Evolutionary conservation across 2,113 vertebrate genomes (phyloP), one percentile per base, ranked within the genome.

Genomic region (Falco punctatus): DNA sequence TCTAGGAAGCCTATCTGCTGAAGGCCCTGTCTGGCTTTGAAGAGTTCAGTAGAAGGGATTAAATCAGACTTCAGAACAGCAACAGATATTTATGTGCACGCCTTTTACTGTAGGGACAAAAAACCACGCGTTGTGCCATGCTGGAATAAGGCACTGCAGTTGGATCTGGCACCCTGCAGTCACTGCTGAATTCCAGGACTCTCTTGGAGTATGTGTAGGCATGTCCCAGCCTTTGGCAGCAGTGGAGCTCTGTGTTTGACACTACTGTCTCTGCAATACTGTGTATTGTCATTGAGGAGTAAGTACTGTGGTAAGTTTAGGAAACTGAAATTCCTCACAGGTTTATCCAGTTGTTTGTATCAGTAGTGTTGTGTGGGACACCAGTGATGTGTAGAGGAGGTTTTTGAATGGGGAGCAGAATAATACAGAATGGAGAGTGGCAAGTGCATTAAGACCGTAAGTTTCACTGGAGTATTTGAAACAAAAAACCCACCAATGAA

Each of bases 161-260:
- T 83, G 49, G 33, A 52, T 66, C 70, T 74, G 58, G 13, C 7
- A 28, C 30, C 32, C 22, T 42, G 28, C 2, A 10, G n/a, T 62
- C 15, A 6, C 27, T 73, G 49, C n/a, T 44, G 40, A 12, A 23
- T 80, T 65, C 33, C n/a, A 66, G 27, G 28, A 23, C 18, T 27
- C 21, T 62, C n/a, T 72, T 0, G 0, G 21, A 54, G 23, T n/a
- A 42, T 1, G 0, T 10, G 13, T 9, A 58, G 61, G 11, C 4
- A 8, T 26, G 7, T 81, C 40, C 17, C 35, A 59, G 11, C 30
- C 23, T 57, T 44, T 51, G 13, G 55, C n/a, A 92, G 23, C 38
- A 13, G 6, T 9, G 40, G 18, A 70, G 22, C 44, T 57, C 79
- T 62, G 40, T 58, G 32, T 51, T 78, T 71, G 51, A 20, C 27